Conservation (phyloP, 2,797 vertebrate genomes). For the Onychomys arenicola region DNA sequence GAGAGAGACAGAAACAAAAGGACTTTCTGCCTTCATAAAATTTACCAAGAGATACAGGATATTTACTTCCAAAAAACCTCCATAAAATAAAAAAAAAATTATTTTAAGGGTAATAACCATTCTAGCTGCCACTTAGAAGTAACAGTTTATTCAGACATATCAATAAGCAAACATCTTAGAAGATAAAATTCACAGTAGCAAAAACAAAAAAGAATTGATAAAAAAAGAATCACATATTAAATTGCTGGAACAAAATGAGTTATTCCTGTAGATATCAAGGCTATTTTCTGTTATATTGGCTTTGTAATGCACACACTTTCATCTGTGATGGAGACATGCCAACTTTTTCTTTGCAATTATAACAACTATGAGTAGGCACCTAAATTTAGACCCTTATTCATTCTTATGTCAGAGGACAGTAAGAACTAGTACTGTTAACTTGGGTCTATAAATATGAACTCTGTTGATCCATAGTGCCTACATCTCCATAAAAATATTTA, state of each 20-base stretch:
- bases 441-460: background rate
- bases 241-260: background rate
- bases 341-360: background rate
- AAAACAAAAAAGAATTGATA: background rate
- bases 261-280: background rate
- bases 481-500: background rate
- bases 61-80: background rate
- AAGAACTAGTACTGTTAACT: background rate
- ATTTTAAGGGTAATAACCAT: background rate
- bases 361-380: background rate
- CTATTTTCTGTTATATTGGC: background rate
- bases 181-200: background rate
- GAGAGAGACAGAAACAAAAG: background rate
- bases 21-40: background rate
- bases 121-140: background rate
- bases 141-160: background rate
- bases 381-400: background rate
- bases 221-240: background rate
- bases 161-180: background rate
- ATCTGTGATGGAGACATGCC: background rate
- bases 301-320: background rate
- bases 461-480: background rate
- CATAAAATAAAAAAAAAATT: background rate
- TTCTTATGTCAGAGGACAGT: background rate
- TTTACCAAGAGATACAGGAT: background rate